phyloP scores from a whole-genome alignment of 2,113 vertebrate species.

The Melospiza melodia region DNA sequence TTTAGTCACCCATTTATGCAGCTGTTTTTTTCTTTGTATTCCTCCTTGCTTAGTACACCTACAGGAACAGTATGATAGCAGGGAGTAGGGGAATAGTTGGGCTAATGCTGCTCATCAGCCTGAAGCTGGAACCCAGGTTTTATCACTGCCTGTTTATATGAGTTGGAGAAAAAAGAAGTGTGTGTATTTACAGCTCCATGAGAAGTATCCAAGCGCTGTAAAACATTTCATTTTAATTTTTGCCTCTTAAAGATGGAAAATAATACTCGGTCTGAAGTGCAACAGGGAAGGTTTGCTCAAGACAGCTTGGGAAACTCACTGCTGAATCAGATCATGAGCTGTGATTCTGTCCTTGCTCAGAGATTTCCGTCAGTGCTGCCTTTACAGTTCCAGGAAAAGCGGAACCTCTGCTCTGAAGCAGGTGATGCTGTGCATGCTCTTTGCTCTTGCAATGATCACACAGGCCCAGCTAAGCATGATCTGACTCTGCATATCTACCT shows the following conservation, averaged over 20 bases:
- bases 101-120: neutral
- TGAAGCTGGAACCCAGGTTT: neutral
- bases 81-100: neutral
- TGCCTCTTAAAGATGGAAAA: neutral
- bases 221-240: neutral
- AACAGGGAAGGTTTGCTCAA: neutral
- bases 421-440: neutral
- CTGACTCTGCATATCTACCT: neutral
- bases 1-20: neutral
- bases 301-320: neutral
- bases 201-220: neutral
- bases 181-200: neutral
- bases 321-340: neutral
- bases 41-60: neutral
- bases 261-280: neutral
- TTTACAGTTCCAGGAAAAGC: neutral
- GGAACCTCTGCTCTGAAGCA: neutral
- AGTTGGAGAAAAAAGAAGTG: accelerated
- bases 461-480: accelerated
- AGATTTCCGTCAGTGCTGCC: accelerated
- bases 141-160: neutral
- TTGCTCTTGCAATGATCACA: neutral
- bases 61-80: neutral
- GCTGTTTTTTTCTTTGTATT: neutral
- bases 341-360: neutral